A percentile compares a stretch with the other conserved stretches of the same genome.
Evolutionary conservation across 30 jellyfish, hydroid and myxozoan genomes (phyloP).

Genomic region (Aurelia sp.): DNA sequence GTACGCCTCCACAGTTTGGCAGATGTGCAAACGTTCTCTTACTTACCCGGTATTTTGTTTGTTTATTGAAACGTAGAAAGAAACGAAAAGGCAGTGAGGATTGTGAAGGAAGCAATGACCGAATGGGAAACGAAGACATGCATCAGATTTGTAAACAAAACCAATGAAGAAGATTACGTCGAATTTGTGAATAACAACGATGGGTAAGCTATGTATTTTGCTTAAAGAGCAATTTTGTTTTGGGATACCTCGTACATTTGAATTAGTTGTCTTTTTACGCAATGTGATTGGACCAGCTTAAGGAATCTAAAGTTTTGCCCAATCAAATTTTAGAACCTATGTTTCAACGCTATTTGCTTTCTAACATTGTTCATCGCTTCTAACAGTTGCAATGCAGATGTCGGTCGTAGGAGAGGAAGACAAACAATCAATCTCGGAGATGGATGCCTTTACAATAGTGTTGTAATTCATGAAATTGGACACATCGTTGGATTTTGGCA

Average conservation of each 20-base stretch:
- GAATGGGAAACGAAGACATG: conserved; percentile 99
- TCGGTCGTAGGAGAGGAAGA: conserved; percentile 87
- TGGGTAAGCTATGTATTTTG: conserved; percentile 63
- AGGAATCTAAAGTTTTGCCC: no score
- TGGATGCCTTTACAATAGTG: conserved; percentile 92
- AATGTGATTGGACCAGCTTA: no score
- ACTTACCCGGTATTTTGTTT: no score
- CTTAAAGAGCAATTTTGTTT: no score
- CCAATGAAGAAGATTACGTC: conserved; percentile 90
- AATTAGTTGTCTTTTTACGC: no score
- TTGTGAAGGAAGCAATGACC: conserved; percentile 86
- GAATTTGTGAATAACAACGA: conserved; percentile 68
- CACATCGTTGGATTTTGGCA: conserved; percentile 99
- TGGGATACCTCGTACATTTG: no score
- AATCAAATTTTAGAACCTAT: no score
- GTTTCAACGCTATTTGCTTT: no score
- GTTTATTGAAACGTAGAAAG: conserved; percentile 41
- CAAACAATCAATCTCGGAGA: conserved; percentile 96
- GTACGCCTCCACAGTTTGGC: no score
- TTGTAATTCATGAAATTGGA: conserved; percentile 96
- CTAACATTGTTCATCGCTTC: no score
- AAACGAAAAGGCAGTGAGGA: conserved; percentile 73
- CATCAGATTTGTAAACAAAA: conserved; percentile 80
- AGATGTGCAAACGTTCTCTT: no score
- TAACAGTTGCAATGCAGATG: conserved; percentile 95